A percentile compares a stretch with the other conserved stretches of the same genome.
phyloP scores from a whole-genome alignment of 30 jellyfish, hydroid and myxozoan species.

The Nemopilema nomurai region DNA sequence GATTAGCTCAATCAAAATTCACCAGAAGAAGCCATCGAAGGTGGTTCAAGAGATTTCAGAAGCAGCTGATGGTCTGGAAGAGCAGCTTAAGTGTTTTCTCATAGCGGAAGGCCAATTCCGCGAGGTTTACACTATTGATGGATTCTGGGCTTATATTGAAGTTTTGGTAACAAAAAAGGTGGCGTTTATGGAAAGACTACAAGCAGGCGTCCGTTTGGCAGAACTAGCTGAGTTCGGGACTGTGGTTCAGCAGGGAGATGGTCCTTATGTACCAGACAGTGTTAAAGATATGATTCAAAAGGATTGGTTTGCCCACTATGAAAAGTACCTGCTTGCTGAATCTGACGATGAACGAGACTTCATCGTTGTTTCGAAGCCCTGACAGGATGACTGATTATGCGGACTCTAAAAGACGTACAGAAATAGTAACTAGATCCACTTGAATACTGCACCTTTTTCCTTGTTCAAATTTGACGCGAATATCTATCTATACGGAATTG shows the following conservation, averaged over 20 bases:
- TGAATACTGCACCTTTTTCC: too few species aligned
- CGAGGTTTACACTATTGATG: conserved; percentile 18
- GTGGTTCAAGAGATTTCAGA: conserved; percentile 27
- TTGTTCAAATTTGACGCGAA: too few species aligned
- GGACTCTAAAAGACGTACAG: too few species aligned
- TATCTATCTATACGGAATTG: too few species aligned
- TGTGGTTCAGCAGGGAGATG: conserved; percentile 24
- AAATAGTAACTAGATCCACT: too few species aligned
- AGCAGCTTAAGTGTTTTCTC: conserved; percentile 21
- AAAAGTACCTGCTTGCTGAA: conserved; percentile 4
- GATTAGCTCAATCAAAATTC: conserved; percentile 34
- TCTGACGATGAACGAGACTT: too few species aligned
- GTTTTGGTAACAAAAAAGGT: neutral
- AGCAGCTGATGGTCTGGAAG: conserved; percentile 38
- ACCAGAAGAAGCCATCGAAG: conserved; percentile 38
- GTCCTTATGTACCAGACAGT: conserved; percentile 24
- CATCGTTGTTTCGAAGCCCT: too few species aligned
- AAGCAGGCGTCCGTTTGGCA: neutral
- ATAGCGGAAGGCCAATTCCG: conserved; percentile 26
- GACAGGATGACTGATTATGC: too few species aligned
- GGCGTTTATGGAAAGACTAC: neutral
- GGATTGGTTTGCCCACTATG: conserved; percentile 50
- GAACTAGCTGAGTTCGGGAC: conserved; percentile 26
- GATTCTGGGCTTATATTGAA: conserved; percentile 40
- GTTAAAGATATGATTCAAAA: conserved; percentile 11